phyloP scores from a whole-genome alignment of 2,888 invertebrate species.

The Hipparchia sbordonii region DNA sequence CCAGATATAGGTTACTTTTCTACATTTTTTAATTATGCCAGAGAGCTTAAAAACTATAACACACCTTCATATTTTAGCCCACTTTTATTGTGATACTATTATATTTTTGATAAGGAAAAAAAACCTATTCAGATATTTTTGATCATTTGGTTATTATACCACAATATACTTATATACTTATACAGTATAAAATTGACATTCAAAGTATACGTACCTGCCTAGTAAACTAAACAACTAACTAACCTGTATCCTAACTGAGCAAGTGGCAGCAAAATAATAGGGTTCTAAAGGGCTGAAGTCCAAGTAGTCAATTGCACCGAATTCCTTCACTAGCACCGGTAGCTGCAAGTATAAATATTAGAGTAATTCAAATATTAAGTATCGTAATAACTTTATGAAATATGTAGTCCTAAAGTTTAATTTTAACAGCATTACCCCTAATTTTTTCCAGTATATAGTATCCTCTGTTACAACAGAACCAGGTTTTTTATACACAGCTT shows the following conservation, averaged over 20 bases:
- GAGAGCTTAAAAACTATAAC: too few species aligned
- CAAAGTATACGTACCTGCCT: too few species aligned
- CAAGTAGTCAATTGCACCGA: slow-evolving; percentile 94
- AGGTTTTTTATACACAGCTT: slow-evolving; percentile 86
- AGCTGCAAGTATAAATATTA: slow-evolving; percentile 71
- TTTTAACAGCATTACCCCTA: slow-evolving; percentile 85
- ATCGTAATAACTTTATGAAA: neutral
- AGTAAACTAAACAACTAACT: slow-evolving; percentile 16
- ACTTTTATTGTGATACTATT: too few species aligned
- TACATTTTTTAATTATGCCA: too few species aligned
- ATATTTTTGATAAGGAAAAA: too few species aligned
- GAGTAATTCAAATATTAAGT: neutral
- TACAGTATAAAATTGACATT: neutral
- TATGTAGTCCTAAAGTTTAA: neutral
- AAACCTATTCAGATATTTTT: too few species aligned
- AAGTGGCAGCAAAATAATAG: slow-evolving; percentile 95
- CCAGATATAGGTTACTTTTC: too few species aligned
- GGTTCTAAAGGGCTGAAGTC: slow-evolving; percentile 95
- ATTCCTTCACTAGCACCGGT: slow-evolving; percentile 95
- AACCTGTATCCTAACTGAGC: slow-evolving; percentile 92
- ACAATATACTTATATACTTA: neutral
- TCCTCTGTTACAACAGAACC: slow-evolving; percentile 88
- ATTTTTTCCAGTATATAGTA: slow-evolving; percentile 93
- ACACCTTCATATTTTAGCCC: too few species aligned
- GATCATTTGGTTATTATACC: too few species aligned